Evolutionary conservation across 2,888 invertebrate genomes (phyloP), one percentile per base, ranked within the genome.

Genomic region (Melanostoma scalare): DNA sequence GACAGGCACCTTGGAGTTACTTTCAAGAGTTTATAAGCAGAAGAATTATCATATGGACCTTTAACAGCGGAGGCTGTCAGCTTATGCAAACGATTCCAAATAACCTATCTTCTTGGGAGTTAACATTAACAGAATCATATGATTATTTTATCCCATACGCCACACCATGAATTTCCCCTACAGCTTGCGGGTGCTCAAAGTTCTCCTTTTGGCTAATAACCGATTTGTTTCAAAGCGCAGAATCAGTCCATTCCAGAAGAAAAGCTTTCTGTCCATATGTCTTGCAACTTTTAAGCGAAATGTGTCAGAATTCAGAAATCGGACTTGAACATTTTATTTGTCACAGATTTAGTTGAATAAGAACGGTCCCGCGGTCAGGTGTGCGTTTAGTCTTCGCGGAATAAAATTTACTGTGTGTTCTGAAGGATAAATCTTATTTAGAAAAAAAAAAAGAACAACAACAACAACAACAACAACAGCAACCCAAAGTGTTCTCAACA

Each of bases 311-410:
- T 35, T 53, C 35, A 30, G 36, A 46, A 38, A 9, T 46, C 61
- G 42, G 55, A 55, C 36, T n/a, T 48, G 46, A 4, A 50, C 6
- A 52, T 30, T 53, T 67, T 36, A 46, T 53, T 58, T 44, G 55
- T 75, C 74, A 33, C 58, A 35, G 50, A 63, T 50, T 69, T 52
- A 80, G 80, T 80, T 71, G 40, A 50, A 69, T 74, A 58, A 33
- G 68, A 80, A 75, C 63, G 69, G 80, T 68, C 44, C n/a, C 56
- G 68, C 30, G 63, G 69, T 75, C 38, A 63, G 20, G 58, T 56
- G 50, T 74, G 33, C n/a, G 38, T 44, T 42, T 1, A 20, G 1
- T 20, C 20, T 20, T 20, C 20, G 20, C 20, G 20, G 20, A 20
- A 20, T 20, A 20, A 20, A 20, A 20, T 44, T 30, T 9, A n/a